Evolutionary conservation across 2,797 vertebrate genomes (phyloP), one percentile per base, ranked within the genome.

Genomic region (Pangasius sanitwongsei): DNA sequence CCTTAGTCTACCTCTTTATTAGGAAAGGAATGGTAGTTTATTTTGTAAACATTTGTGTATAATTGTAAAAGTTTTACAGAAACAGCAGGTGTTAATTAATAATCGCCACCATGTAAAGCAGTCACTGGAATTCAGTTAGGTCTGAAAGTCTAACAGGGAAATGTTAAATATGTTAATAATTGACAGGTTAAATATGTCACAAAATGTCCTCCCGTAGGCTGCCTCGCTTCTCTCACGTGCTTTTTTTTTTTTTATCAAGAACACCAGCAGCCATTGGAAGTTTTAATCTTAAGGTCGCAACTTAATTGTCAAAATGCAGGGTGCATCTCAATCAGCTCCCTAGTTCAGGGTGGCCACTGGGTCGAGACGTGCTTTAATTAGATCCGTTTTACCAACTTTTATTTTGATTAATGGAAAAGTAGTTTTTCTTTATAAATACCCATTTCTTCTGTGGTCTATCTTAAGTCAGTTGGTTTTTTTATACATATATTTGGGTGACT

Each of bases 281-380:
- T 63, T 80, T 63, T 63, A n/a, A 80, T 80, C 34, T 67, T 63
- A 89, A 72, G 88, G 88, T 89, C 63, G 37, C 31, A 59, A 59
- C 6, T 86, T 80, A 55, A 57, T 28, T 50, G 83, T 53, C 28
- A 69, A 53, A 74, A 85, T 31, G 34, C 41, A 77, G 55, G 8
- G 44, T 48, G 44, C 44, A 0, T 8, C 44, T 48, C 44, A 48
- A 9, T 48, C 44, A 48, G 44, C 44, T 48, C 44, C 44, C 44
- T 48, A 48, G 44, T 48, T 48, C 44, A 48, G 44, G 48, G 9
- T 7, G 48, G 6, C 48, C 48, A 9, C 48, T 50, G 48, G 48
- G 8, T 50, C 48, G 9, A 50, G 48, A 50, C 11, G 48, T 50
- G 48, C 48, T 50, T 50, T 12, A 12, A 53, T 53, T 53, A 53